Percentiles rank a stretch among this genome's conserved stretches.
Conservation (phyloP, 2,888 invertebrate species). For the Lycia hirtaria region DNA sequence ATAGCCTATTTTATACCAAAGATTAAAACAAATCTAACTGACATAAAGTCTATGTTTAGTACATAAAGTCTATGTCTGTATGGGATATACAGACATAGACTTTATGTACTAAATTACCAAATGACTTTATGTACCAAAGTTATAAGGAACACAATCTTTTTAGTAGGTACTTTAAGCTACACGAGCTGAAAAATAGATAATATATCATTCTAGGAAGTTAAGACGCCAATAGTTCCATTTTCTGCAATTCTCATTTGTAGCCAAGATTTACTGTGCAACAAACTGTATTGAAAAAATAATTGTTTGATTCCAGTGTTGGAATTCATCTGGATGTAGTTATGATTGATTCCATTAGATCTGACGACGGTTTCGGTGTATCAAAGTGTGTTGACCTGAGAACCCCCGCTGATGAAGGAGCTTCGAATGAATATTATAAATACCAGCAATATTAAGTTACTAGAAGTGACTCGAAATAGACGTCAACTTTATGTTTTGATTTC, state of each 20-base stretch:
- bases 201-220: no score
- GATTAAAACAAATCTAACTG: no score
- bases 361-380: conserved; percentile 78
- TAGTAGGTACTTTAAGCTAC: no score
- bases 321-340: conserved; percentile 69
- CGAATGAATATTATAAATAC: conserved; percentile 53
- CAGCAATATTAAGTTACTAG: conserved; percentile 52
- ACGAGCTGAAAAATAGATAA: no score
- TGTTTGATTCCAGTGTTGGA: conserved; percentile 48
- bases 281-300: conserved; percentile 28
- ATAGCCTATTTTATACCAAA: no score
- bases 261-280: not conserved
- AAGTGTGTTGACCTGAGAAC: conserved; percentile 78
- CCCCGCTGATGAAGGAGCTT: conserved; percentile 70
- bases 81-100: no score
- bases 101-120: no score
- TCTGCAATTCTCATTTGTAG: not conserved
- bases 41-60: no score
- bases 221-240: not conserved
- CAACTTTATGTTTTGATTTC: conserved; percentile 15
- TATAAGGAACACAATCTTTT: no score
- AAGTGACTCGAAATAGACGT: conserved; percentile 41
- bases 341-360: conserved; percentile 79
- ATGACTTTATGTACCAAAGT: no score
- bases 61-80: no score